Base-by-base conservation (phyloP, 2,888 invertebrate species). In the Entomobrya proxima region DNA sequence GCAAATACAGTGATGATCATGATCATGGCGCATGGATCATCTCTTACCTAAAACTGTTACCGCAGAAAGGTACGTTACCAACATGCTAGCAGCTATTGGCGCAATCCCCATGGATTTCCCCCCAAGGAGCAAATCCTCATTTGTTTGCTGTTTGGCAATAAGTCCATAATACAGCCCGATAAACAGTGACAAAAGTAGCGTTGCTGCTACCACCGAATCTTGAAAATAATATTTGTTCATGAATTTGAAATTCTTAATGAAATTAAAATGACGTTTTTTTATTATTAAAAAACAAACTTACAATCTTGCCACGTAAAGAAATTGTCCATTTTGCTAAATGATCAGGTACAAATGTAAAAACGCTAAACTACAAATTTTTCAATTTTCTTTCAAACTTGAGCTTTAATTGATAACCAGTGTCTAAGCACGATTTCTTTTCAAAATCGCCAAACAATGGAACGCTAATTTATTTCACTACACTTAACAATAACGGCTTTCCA, bases 61-160 rank as follows among this genome's bases (percentile, higher is more conserved):
- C 35, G 90, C 90, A 24, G 88, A 88, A 5, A 90, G 50, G 74
- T 90, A 90, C 9, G 90, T 90, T 9, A 89, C 90, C 30, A 90
- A 61, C 89, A 90, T 90, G 74, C 87, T 87, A 13, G 87, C 86
- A 0, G 90, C 90, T 67, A 90, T 88, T 9, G 90, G 90, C 7
- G 79, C 44, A 61, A 89, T 88, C 11, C 90, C 90, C 89, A 89
- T 89, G 37, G 85, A 87, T 52, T 89, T 85, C 67, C 89, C 89
- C 18, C 90, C 90, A 15, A 89, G 87, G 7, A 90, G 83, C 13
- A 90, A 82, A 76, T 90, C 90, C 47, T 90, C 90, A 52, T 86
- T 87, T 11, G 89, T 90, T 24, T 83, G 30, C 47, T 89, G 88
- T 24, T 89, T 90, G 3, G 88, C 87, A 18, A 86, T 75, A 32